A percentile compares a stretch with the other conserved stretches of the same genome.
phyloP scores from a whole-genome alignment of 2,888 invertebrate species.

The Watsonalla cultraria region DNA sequence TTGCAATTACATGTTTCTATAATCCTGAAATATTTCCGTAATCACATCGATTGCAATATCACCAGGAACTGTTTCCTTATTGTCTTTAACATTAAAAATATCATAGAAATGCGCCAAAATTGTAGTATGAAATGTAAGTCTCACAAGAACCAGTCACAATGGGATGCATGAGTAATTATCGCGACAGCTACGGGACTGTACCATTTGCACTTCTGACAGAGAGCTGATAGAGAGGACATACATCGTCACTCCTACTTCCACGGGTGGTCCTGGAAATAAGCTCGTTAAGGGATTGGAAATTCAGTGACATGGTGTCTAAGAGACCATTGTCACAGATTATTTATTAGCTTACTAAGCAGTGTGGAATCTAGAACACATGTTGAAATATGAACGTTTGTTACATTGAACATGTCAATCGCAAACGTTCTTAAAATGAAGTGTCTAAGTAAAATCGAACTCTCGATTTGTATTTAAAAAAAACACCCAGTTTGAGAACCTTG shows the following conservation, averaged over 20 bases:
- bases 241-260: constrained; percentile 91
- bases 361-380: too few species aligned
- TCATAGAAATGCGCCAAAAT: background rate
- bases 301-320: background rate
- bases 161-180: background rate
- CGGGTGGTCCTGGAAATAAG: constrained; percentile 82
- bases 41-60: too few species aligned
- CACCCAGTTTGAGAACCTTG: too few species aligned
- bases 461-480: too few species aligned
- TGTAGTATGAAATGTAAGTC: background rate
- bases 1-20: too few species aligned
- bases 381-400: too few species aligned
- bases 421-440: too few species aligned
- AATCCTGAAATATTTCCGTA: too few species aligned
- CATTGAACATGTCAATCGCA: too few species aligned
- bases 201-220: constrained; percentile 90
- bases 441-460: too few species aligned
- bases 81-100: background rate
- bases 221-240: constrained; percentile 92
- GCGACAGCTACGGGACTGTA: constrained; percentile 25
- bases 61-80: too few species aligned
- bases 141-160: background rate
- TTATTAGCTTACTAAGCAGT: too few species aligned
- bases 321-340: background rate
- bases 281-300: background rate